Percentiles rank a stretch among this genome's conserved stretches.
These are phyloP conservation scores for Dicaeum eximium DNA, from an alignment of 2,113 vertebrate genomes.

Conservation along the genomic window DNA sequence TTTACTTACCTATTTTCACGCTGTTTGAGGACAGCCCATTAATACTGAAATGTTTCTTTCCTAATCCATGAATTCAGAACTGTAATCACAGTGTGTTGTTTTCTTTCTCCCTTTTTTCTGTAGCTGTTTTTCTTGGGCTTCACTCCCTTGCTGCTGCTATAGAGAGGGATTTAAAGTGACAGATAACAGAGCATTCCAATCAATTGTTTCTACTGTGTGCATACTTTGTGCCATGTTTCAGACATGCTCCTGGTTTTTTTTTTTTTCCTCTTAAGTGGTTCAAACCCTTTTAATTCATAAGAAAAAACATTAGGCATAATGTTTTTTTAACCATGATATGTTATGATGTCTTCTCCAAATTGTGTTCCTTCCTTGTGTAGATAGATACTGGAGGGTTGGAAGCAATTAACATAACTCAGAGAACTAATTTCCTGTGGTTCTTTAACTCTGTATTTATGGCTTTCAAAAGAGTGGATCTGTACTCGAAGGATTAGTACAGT, in stretches of 20 bases:
- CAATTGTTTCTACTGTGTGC: not conserved
- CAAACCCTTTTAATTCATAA: not conserved
- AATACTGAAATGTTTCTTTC: not conserved
- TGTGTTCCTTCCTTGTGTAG: slow-evolving; percentile 13
- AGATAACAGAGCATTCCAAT: slow-evolving; percentile 15
- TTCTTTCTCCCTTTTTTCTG: not conserved
- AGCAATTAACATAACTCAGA: slow-evolving; percentile 66
- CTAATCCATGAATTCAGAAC: not conserved
- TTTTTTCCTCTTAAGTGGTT: not conserved
- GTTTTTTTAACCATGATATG: not conserved
- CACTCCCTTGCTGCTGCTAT: not conserved
- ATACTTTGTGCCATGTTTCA: slow-evolving; percentile 6
- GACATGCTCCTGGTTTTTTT: not conserved
- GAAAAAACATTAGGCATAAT: not conserved
- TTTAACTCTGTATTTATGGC: slow-evolving; percentile 44
- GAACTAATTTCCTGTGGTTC: slow-evolving; percentile 55
- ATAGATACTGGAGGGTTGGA: slow-evolving; percentile 30
- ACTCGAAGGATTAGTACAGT: slow-evolving; percentile 42
- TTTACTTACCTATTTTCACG: not conserved
- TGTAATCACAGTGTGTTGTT: not conserved
- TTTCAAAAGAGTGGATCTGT: slow-evolving; percentile 42
- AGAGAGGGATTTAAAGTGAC: slow-evolving; percentile 25
- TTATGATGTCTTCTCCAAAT: slow-evolving; percentile 44
- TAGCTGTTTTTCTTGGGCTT: not conserved
- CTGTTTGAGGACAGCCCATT: not conserved